Evolutionary conservation across 2,113 vertebrate genomes (phyloP), one percentile per base, ranked within the genome.

Genomic region (Corydoras maculifer): DNA sequence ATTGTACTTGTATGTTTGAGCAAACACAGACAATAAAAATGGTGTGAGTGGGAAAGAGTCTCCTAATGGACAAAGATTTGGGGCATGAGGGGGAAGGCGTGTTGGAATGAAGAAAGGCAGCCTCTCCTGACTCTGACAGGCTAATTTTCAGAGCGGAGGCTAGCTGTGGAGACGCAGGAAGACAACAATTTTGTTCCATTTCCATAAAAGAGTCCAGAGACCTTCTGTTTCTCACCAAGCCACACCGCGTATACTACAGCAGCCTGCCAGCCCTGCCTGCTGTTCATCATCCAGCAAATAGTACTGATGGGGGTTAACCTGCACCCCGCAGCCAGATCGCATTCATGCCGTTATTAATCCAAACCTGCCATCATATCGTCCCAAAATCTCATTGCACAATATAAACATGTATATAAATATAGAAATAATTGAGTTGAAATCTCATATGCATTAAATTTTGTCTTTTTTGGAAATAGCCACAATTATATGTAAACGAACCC

Each of bases 181-280:
- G 92, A 93, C 91, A 93, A 94, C 90, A 91, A 94, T 94, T 94
- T 92, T 85, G 89, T 83, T 87, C 86, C 91, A 93, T 94, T 94
- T 93, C 90, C 85, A 84, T 93, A 93, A 93, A 87, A 91, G 87
- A 91, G 89, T 92, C 87, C 91, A 95, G 92, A 91, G 81, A 83
- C 73, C 76, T 78, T 82, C 78, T 76, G 81, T 78, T 85, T 82
- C 68, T 73, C 69, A 65, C 75, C 75, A 83, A 65, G 68, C 71
- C 82, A 81, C 78, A 75, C 43, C 63, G 48, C 68, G 25, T 69
- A 54, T 62, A 35, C 35, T 55, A 67, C 68, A 72, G 58, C 65
- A 75, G 69, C 64, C 69, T 57, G 70, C 72, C 67, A 61, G 67
- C 25, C n/a, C 54, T 5, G 54, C 65, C 80, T 78, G 79, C 68